These are phyloP conservation scores for Mugil cephalus DNA, from an alignment of 2,113 vertebrate species.

Conservation along the genomic window DNA sequence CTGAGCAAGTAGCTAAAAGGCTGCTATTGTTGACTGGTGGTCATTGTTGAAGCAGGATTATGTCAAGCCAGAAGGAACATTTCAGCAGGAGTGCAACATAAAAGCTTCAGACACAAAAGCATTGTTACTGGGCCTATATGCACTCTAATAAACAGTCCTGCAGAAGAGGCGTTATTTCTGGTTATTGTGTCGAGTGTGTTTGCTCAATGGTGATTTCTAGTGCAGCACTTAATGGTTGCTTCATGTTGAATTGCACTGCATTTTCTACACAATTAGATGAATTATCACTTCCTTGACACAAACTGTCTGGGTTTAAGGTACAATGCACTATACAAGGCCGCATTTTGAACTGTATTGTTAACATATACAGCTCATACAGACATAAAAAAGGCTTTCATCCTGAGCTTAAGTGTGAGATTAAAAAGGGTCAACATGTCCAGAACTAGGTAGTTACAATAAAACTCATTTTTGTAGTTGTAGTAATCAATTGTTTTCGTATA, in stretches of 20 bases:
- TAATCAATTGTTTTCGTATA: not conserved
- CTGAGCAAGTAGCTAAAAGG: not conserved
- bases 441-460: too few relatives aligned
- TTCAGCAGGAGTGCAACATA: constrained; percentile 11
- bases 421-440: too few relatives aligned
- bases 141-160: not conserved
- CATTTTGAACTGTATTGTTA: not conserved
- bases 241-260: not conserved
- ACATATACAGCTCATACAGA: not conserved
- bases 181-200: not conserved
- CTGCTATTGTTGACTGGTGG: constrained; percentile 26
- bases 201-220: constrained; percentile 6
- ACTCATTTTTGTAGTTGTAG: not conserved
- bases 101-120: constrained; percentile 15
- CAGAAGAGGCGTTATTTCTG: not conserved
- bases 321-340: not conserved
- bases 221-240: not conserved
- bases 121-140: not conserved
- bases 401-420: not conserved
- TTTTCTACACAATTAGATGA: not conserved
- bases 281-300: not conserved
- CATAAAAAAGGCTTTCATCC: not conserved
- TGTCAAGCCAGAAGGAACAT: constrained; percentile 31
- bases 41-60: constrained; percentile 34
- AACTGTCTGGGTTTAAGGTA: too few relatives aligned